These are phyloP conservation scores for Melieria omissa DNA, from an alignment of 2,888 invertebrate genomes.

Conservation along the genomic window DNA sequence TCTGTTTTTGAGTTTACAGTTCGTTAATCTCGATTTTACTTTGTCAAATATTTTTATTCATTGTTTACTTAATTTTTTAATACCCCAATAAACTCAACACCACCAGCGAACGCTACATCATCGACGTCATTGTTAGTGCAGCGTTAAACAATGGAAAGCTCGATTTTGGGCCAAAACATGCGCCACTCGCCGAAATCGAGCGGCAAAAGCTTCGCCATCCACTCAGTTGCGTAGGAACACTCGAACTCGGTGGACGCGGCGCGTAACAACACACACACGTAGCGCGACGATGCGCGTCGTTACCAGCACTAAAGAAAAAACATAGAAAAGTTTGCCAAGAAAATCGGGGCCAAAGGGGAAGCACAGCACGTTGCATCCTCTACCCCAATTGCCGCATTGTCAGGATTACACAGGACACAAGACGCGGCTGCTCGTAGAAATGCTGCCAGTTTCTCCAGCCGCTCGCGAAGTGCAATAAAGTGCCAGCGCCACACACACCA, in stretches of 20 bases:
- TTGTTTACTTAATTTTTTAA: too few species aligned
- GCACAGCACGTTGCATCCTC: slow-evolving; percentile 26
- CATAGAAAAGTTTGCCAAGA: neutral
- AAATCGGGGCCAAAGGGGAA: neutral
- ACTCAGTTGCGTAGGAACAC: slow-evolving; percentile 54
- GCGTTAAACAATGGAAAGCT: too few species aligned
- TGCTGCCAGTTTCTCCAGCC: neutral
- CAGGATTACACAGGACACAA: slow-evolving; percentile 9
- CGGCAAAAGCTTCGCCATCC: slow-evolving; percentile 29
- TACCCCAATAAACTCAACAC: too few species aligned
- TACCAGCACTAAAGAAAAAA: neutral
- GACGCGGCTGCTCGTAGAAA: too few species aligned
- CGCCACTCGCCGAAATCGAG: too few species aligned
- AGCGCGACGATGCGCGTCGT: slow-evolving; percentile 5
- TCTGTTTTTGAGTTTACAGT: too few species aligned
- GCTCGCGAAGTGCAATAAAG: neutral
- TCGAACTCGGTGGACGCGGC: slow-evolving; percentile 49
- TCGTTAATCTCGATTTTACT: too few species aligned
- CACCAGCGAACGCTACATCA: too few species aligned
- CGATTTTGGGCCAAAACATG: too few species aligned
- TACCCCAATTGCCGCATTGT: slow-evolving; percentile 39
- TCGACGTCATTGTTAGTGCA: too few species aligned
- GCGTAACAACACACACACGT: neutral
- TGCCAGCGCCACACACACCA: neutral
- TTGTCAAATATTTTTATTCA: too few species aligned